A percentile compares a stretch with the other conserved stretches of the same genome.
These are phyloP conservation scores for Nicator chloris DNA, from an alignment of 2,113 vertebrate genomes.

Conservation along the genomic window DNA sequence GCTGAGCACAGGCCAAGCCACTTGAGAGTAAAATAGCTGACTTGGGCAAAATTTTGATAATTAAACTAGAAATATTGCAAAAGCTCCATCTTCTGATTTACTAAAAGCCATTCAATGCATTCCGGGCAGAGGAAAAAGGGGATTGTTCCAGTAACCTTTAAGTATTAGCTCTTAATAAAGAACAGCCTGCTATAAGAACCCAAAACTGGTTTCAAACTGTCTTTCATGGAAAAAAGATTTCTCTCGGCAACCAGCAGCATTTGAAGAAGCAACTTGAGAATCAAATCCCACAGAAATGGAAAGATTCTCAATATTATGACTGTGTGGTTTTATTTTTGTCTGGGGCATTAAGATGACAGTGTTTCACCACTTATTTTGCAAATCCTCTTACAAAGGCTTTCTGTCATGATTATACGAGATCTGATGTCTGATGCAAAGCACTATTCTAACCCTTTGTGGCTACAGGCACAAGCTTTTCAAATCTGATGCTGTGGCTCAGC, in stretches of 20 bases:
- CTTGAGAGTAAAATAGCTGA: not conserved
- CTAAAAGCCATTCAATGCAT: not conserved
- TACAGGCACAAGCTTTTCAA: not conserved
- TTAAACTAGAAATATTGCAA: not conserved
- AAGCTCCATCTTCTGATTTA: not conserved
- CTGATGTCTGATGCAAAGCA: not conserved
- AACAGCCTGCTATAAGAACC: not conserved
- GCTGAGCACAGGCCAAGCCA: not conserved
- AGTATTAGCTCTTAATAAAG: not conserved
- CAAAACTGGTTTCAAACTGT: not conserved
- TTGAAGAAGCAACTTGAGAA: slow-evolving; percentile 17
- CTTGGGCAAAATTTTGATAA: not conserved
- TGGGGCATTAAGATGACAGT: slow-evolving; percentile 5
- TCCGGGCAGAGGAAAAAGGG: not conserved
- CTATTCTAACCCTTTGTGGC: not conserved
- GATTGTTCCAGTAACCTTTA: not conserved
- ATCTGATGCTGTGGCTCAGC: not conserved
- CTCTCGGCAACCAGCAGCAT: not conserved
- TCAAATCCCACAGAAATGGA: slow-evolving; percentile 29
- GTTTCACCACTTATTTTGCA: slow-evolving; percentile 26
- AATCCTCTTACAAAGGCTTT: slow-evolving; percentile 38
- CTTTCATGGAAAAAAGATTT: slow-evolving; percentile 26
- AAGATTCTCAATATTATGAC: slow-evolving; percentile 38
- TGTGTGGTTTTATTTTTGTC: slow-evolving; percentile 38
- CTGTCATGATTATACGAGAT: not conserved